Evolutionary conservation across 2,797 vertebrate genomes (phyloP), one percentile per base, ranked within the genome.

Genomic region (Rhinoraja longicauda): DNA sequence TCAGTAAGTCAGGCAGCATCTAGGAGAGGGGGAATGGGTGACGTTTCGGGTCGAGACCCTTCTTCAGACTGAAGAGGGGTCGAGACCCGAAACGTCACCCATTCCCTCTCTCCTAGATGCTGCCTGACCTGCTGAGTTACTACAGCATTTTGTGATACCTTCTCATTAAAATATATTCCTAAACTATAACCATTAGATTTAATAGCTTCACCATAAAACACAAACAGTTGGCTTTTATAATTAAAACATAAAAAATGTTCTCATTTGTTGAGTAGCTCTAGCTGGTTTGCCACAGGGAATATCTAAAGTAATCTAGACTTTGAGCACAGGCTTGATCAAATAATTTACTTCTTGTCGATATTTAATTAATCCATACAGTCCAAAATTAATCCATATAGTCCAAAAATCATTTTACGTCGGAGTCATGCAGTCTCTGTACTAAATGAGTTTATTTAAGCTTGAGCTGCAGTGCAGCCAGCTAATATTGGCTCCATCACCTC

Each of bases 241-340:
- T 88, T 88, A 88, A 84, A 88, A 88, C 84, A 88, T 67, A 88
- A n/a, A 67, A 86, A 88, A 67, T 24, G 19, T 88, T 36, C n/a
- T 67, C 64, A 32, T 88, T 88, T n/a, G 7, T 19, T 24, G 84
- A 88, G 24, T 32, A 88, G 62, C 84, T 88, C 7, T 15, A 29
- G 62, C n/a, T 36, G 21, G n/a, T 67, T 67, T 88, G n/a, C 84
- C 62, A 67, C 17, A 67, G 84, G 62, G 84, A 53, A 62, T 32
- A 64, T 67, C 59, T 67, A 88, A 88, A 88, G 32, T 88, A 88
- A 88, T 88, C 84, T 88, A 88, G 59, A 19, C 84, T 88, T 88
- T 88, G 84, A 88, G 59, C 84, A 88, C 84, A 88, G 84, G 21
- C n/a, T 88, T 64, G 67, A 88, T 88, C 62, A 32, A 32, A 88